Evolutionary conservation across 2,888 invertebrate species (phyloP), one percentile per base, ranked within the genome.

Genomic region (Pachycephus smyrnensis): DNA sequence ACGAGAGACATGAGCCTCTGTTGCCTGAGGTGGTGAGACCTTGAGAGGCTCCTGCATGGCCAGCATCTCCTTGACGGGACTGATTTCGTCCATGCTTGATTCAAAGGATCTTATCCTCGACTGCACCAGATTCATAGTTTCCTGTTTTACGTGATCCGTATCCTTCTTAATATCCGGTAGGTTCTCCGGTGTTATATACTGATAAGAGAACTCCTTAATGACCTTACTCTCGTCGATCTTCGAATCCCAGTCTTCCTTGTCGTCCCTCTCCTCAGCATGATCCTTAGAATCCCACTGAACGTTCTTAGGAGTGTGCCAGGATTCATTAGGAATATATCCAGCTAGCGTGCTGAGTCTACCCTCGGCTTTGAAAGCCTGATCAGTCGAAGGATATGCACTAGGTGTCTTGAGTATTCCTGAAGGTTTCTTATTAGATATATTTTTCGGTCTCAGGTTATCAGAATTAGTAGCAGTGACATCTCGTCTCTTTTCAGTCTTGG

Each of bases 11-110:
- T 92, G 91, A 68, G 92, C 92, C 80, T 92, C 92, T 12, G 88
- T 92, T 1, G 91, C 85, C 68, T 91, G 91, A 15, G 90, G 83
- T 0, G 90, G 90, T 0, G 91, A 91, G 32, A 92, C 82, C 75
- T 92, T 91, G 32, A 92, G 77, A 0, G 92, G 92, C 55, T 92
- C 92, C 81, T 92, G 91, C 91, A 92, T 91, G 12, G 89, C 85
- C 2, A 89, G 76, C 12, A 84, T 82, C 55, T 90, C 90, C 30
- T 87, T 89, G 4, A 84, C 82, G 0, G 87, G 85, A 76, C 85
- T 87, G 9, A 32, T 73, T 11, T 82, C 80, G 4, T 88, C 88
- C 12, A 83, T 81, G 32, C 77, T 88, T 23, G 85, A 81, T 77
- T 91, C 90, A 78, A 90, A 91, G 4, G 90, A 89, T 23, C 87